These are phyloP conservation scores for Champsocephalus gunnari DNA, from an alignment of 2,797 vertebrate genomes.

Conservation along the genomic window DNA sequence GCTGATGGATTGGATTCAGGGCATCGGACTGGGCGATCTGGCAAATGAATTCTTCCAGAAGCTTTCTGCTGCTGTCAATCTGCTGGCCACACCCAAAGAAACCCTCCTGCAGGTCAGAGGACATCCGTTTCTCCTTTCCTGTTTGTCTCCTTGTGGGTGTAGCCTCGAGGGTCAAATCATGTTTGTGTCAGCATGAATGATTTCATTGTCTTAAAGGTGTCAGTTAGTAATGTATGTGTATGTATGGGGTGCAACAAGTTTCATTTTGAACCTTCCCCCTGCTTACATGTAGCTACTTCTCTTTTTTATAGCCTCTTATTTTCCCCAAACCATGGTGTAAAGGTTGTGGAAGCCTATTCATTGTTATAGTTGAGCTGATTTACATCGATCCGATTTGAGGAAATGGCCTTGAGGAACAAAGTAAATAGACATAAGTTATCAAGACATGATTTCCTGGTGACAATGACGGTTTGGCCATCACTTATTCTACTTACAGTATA, in stretches of 20 bases:
- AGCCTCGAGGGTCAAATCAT: not conserved
- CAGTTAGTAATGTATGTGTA: conserved; percentile 29
- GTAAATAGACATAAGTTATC: conserved; percentile 24
- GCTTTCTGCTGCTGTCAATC: conserved; percentile 85
- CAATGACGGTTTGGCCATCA: not conserved
- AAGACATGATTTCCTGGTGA: conserved; percentile 16
- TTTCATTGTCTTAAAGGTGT: conserved; percentile 40
- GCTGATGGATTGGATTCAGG: conserved; percentile 86
- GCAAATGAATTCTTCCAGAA: conserved; percentile 84
- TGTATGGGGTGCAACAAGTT: conserved; percentile 10
- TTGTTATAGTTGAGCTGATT: conserved; percentile 21
- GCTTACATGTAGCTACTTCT: not conserved
- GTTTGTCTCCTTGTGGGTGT: conserved; percentile 42
- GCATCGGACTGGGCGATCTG: conserved; percentile 77
- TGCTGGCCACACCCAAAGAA: conserved; percentile 87
- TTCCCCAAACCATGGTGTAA: conserved; percentile 5
- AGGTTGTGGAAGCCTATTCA: conserved; percentile 13
- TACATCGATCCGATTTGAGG: conserved; percentile 16
- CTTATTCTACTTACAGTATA: not conserved
- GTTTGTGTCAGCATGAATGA: conserved; percentile 19
- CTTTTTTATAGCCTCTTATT: not conserved
- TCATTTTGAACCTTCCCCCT: not conserved
- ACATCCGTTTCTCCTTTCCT: conserved; percentile 54
- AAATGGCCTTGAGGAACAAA: conserved; percentile 16
- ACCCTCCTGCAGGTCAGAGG: conserved; percentile 85